These are phyloP conservation scores for Pantelozetes paolii DNA, from an alignment of 2,888 invertebrate species.

Conservation along the genomic window DNA sequence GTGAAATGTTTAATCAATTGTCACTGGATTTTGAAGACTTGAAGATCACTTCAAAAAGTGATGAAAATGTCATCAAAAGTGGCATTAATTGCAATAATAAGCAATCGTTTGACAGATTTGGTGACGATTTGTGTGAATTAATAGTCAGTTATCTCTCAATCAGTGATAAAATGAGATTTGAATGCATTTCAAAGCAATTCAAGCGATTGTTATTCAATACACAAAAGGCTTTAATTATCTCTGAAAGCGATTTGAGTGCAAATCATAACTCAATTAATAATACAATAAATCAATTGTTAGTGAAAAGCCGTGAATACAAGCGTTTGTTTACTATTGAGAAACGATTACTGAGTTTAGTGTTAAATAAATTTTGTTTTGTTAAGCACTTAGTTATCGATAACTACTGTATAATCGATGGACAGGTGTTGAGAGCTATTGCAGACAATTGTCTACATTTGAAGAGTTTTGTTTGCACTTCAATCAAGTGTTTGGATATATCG, in stretches of 20 bases:
- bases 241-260: no score
- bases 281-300: not conserved
- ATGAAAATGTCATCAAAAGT: no score
- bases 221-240: not conserved
- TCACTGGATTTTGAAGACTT: no score
- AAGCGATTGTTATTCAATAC: not conserved
- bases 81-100: no score
- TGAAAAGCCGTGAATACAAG: not conserved
- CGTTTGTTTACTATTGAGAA: not conserved
- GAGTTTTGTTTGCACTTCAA: not conserved
- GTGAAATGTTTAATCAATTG: no score
- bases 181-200: not conserved
- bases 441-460: slow-evolving; percentile 3
- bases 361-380: not conserved
- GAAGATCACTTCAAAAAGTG: no score
- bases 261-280: no score
- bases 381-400: not conserved
- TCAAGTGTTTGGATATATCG: not conserved
- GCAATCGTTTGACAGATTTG: no score
- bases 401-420: slow-evolving; percentile 26
- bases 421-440: not conserved
- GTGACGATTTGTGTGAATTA: not conserved
- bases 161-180: not conserved
- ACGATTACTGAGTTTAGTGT: not conserved
- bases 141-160: not conserved